Conservation (phyloP, 2,888 invertebrate species). For the Tenthredo distinguenda region DNA sequence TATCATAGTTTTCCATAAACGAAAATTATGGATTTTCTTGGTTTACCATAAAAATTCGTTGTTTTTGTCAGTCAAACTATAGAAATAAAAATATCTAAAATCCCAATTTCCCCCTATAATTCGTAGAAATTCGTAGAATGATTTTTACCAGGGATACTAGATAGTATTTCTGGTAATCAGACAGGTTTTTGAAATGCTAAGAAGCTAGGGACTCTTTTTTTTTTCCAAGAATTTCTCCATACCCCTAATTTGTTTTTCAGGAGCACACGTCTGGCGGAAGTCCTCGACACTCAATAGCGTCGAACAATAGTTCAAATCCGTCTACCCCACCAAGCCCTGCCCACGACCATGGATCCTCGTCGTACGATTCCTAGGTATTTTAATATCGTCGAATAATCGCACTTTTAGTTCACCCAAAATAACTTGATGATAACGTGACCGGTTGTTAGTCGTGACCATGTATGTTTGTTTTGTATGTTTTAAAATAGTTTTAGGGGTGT, state of each 20-base stretch:
- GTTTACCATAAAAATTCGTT: too few relatives aligned
- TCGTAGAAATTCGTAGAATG: background rate
- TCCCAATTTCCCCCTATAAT: too few relatives aligned
- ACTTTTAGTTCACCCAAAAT: background rate
- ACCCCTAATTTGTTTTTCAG: slow-evolving; percentile 61
- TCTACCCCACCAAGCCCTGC: slow-evolving; percentile 87
- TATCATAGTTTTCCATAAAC: too few relatives aligned
- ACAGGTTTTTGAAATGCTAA: too few relatives aligned
- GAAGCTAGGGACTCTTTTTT: too few relatives aligned
- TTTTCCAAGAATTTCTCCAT: background rate
- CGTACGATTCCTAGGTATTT: slow-evolving; percentile 83
- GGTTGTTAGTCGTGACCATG: slow-evolving; percentile 4
- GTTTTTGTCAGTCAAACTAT: too few relatives aligned
- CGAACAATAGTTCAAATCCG: slow-evolving; percentile 87
- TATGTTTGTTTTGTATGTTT: slow-evolving; percentile 19
- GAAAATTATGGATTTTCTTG: too few relatives aligned
- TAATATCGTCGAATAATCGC: background rate
- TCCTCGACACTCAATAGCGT: slow-evolving; percentile 86
- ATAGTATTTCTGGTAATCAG: too few relatives aligned
- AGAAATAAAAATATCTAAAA: too few relatives aligned
- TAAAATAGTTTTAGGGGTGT: background rate
- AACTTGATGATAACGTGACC: background rate
- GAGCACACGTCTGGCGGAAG: slow-evolving; percentile 80
- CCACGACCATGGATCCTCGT: slow-evolving; percentile 84
- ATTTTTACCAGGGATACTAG: too few relatives aligned